phyloP scores from a whole-genome alignment of 2,113 vertebrate species.

The Coracopsis vasa region DNA sequence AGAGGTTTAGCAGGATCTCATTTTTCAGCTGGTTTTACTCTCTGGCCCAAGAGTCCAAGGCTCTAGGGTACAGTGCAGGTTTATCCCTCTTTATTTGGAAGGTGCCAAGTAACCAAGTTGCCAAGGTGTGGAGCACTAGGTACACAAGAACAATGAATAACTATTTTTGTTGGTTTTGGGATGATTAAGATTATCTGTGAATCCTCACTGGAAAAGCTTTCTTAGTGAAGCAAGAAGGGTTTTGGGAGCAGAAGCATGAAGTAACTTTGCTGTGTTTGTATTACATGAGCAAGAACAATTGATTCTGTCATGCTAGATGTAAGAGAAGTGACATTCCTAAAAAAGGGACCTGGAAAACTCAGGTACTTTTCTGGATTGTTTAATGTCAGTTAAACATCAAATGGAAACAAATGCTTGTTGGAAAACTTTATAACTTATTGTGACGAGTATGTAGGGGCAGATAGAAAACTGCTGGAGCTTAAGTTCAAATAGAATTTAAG shows the following conservation, averaged over 20 bases:
- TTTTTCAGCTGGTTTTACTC: neutral
- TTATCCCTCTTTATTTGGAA: constrained; percentile 7
- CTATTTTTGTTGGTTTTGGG: neutral
- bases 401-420: neutral
- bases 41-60: neutral
- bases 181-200: neutral
- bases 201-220: constrained; percentile 5
- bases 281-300: neutral
- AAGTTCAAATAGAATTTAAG: neutral
- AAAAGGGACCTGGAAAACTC: neutral
- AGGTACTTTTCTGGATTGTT: neutral
- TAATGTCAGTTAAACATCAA: neutral
- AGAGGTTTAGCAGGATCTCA: neutral
- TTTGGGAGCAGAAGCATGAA: neutral
- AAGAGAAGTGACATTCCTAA: neutral
- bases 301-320: neutral
- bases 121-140: neutral
- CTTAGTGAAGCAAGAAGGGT: neutral
- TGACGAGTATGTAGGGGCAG: neutral
- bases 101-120: neutral
- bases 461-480: neutral
- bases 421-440: neutral
- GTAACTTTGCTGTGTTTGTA: neutral
- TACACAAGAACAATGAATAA: neutral
- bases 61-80: neutral